phyloP scores from a whole-genome alignment of 2,888 invertebrate genomes.

The Caenorhabditis sp. region DNA sequence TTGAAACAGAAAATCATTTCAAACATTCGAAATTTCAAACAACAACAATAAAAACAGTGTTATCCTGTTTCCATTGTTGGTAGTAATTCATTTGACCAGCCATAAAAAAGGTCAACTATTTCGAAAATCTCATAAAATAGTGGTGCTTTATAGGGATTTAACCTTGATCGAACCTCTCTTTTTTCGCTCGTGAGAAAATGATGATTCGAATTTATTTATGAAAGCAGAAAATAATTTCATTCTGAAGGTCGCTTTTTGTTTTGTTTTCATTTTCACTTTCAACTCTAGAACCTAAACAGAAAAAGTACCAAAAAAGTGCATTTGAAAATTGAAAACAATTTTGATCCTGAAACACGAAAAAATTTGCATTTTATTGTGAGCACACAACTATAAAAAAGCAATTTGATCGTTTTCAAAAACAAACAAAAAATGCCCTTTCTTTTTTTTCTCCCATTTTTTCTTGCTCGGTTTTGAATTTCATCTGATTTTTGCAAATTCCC shows the following conservation, averaged over 20 bases:
- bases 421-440: neutral
- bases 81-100: neutral
- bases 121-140: neutral
- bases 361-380: neutral
- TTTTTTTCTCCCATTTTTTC: neutral
- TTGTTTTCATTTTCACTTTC: neutral
- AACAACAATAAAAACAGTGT: too few species aligned
- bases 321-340: neutral
- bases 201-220: neutral
- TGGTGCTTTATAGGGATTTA: neutral
- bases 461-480: neutral
- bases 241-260: neutral
- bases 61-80: too few species aligned
- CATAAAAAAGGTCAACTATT: neutral
- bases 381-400: neutral
- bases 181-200: neutral
- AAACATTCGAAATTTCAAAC: neutral
- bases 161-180: neutral
- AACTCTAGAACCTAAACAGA: too few species aligned
- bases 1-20: neutral
- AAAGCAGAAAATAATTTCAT: neutral
- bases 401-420: slow-evolving; percentile 1
- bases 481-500: neutral
- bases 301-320: too few species aligned
- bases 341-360: neutral